phyloP scores from a whole-genome alignment of 2,797 vertebrate genomes.

The Poeciliopsis gracilis region DNA sequence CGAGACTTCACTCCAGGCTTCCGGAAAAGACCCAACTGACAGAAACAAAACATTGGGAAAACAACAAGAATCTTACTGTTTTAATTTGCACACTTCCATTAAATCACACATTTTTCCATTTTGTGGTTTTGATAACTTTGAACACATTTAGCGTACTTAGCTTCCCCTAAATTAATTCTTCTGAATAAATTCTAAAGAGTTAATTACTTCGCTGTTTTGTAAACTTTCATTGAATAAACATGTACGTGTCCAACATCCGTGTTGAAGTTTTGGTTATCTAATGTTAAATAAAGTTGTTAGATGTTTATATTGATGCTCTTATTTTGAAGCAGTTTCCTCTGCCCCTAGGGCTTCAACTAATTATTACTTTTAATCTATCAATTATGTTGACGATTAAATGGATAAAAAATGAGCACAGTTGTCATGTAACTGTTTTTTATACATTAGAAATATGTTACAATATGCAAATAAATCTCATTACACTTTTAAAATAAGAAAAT shows the following conservation, averaged over 20 bases:
- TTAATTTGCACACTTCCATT: not conserved
- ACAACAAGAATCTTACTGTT: not conserved
- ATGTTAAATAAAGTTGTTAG: not conserved
- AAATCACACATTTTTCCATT: not conserved
- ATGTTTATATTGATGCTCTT: not conserved
- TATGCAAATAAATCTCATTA: too few species aligned
- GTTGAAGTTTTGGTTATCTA: not conserved
- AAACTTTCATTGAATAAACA: not conserved
- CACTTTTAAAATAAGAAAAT: too few species aligned
- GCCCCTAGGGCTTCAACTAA: too few species aligned
- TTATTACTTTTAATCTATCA: too few species aligned
- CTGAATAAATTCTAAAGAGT: not conserved
- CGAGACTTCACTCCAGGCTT: constrained; percentile 91
- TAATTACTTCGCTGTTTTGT: not conserved
- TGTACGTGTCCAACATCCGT: not conserved
- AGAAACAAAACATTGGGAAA: not conserved
- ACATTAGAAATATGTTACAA: too few species aligned
- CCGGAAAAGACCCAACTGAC: constrained; percentile 89
- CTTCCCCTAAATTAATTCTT: not conserved
- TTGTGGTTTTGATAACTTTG: not conserved
- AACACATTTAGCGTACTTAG: not conserved
- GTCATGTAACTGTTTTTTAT: too few species aligned
- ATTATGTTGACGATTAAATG: too few species aligned
- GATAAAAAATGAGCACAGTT: too few species aligned
- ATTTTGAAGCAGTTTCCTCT: not conserved